These are phyloP conservation scores for Ectobius pallidus DNA, from an alignment of 2,888 invertebrate genomes.

Conservation along the genomic window DNA sequence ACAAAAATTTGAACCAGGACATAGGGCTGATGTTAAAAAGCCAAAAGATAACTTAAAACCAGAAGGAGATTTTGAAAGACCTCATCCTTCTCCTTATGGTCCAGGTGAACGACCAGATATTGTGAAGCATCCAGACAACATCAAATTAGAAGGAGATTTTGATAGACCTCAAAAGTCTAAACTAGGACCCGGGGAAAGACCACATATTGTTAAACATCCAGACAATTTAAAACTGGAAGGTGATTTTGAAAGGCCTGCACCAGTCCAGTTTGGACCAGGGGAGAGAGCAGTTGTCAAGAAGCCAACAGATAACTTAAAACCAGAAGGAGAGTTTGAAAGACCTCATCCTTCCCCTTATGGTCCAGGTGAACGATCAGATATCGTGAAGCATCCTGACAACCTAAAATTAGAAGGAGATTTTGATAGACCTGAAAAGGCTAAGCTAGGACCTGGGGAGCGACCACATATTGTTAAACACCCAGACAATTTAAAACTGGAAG, in stretches of 20 bases:
- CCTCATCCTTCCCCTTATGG: slow-evolving; percentile 51
- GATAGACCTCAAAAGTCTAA: slow-evolving; percentile 47
- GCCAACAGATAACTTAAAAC: slow-evolving; percentile 59
- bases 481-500: slow-evolving; percentile 60
- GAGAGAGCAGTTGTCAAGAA: slow-evolving; percentile 48
- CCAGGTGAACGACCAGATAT: slow-evolving; percentile 47
- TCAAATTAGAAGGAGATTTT: slow-evolving; percentile 49
- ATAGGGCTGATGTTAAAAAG: slow-evolving; percentile 46
- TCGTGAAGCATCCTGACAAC: slow-evolving; percentile 39
- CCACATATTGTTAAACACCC: slow-evolving; percentile 49
- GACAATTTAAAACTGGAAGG: slow-evolving; percentile 63
- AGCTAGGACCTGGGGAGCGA: slow-evolving; percentile 54
- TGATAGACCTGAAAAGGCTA: slow-evolving; percentile 36
- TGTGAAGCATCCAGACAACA: slow-evolving; percentile 48
- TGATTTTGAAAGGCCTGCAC: slow-evolving; percentile 55
- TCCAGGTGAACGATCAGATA: slow-evolving; percentile 43
- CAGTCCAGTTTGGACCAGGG: slow-evolving; percentile 53
- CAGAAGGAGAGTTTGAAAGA: slow-evolving; percentile 57
- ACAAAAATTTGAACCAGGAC: slow-evolving; percentile 42
- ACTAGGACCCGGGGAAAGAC: slow-evolving; percentile 53
- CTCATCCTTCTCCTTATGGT: slow-evolving; percentile 25
- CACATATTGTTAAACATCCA: slow-evolving; percentile 49
- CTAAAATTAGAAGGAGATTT: slow-evolving; percentile 44
- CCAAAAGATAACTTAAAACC: slow-evolving; percentile 68
- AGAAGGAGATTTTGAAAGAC: slow-evolving; percentile 57